Conservation (phyloP, 2,888 invertebrate species). For the Himalopsyche kuldschensis region DNA sequence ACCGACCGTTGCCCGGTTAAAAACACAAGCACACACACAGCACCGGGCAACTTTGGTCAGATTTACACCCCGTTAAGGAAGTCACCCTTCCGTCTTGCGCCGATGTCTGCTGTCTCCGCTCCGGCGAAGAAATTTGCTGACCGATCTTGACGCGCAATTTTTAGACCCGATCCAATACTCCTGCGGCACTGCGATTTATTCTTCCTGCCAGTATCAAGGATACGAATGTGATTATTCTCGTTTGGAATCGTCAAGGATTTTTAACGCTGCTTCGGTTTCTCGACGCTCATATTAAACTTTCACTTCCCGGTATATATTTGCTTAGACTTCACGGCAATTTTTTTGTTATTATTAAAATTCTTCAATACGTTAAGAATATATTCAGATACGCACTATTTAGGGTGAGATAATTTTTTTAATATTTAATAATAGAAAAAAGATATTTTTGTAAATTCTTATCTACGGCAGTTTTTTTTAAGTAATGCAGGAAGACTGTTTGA, state of each 20-base stretch:
- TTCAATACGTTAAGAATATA: too few relatives aligned
- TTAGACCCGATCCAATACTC: too few relatives aligned
- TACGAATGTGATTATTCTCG: neutral
- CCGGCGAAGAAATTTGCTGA: neutral
- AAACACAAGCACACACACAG: neutral
- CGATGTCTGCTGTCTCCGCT: neutral
- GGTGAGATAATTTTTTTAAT: neutral
- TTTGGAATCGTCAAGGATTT: neutral
- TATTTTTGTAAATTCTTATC: neutral
- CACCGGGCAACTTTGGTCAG: neutral
- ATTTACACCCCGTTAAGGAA: neutral
- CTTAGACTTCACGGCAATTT: neutral
- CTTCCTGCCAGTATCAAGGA: neutral
- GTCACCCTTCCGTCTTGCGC: neutral
- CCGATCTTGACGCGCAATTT: neutral
- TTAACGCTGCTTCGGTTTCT: neutral
- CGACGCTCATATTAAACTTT: neutral
- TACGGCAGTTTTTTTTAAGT: neutral
- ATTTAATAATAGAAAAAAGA: neutral
- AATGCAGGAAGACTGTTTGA: neutral
- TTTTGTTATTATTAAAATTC: too few relatives aligned
- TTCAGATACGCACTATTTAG: neutral
- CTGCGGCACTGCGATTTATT: too few relatives aligned
- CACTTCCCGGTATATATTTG: neutral
- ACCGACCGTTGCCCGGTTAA: constrained; percentile 19